Percentiles rank a stretch among this genome's conserved stretches.
phyloP scores from a whole-genome alignment of 2,113 vertebrate genomes.

The Paradisaea rubra region DNA sequence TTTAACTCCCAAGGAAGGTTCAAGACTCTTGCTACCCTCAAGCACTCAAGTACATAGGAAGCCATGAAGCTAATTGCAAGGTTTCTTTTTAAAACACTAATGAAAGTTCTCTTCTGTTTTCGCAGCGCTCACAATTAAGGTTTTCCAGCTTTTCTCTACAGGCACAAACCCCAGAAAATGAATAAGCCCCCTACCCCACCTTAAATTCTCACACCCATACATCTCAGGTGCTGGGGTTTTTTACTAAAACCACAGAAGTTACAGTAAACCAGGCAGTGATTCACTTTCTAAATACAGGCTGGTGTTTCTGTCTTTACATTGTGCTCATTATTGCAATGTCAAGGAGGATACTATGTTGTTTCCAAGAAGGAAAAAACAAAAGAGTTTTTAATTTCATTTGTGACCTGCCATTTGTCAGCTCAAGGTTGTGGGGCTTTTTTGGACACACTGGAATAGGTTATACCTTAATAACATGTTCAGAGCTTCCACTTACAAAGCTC shows the following conservation, averaged over 20 bases:
- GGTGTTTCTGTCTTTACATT: not conserved
- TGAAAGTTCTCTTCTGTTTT: not conserved
- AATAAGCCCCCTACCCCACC: fast-evolving
- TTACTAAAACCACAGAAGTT: not conserved
- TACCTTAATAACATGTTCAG: not conserved
- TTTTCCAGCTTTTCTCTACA: not conserved
- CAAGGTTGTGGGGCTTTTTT: not conserved
- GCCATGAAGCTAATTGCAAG: not conserved
- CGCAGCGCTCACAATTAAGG: not conserved
- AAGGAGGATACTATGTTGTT: not conserved
- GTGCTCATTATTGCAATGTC: not conserved
- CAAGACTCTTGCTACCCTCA: not conserved
- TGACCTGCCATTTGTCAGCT: not conserved
- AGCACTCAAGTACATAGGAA: not conserved
- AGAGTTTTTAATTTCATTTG: not conserved
- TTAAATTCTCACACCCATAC: not conserved
- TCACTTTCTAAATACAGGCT: not conserved
- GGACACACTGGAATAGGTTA: not conserved
- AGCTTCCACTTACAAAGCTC: not conserved
- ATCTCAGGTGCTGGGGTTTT: not conserved
- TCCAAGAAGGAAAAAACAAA: not conserved
- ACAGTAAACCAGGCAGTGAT: not conserved
- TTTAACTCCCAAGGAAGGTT: not conserved
- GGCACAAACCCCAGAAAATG: not conserved
- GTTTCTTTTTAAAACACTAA: not conserved